phyloP scores from a whole-genome alignment of 37 sponge, comb jelly and placozoan species.

The Dysidea cf. avara region DNA sequence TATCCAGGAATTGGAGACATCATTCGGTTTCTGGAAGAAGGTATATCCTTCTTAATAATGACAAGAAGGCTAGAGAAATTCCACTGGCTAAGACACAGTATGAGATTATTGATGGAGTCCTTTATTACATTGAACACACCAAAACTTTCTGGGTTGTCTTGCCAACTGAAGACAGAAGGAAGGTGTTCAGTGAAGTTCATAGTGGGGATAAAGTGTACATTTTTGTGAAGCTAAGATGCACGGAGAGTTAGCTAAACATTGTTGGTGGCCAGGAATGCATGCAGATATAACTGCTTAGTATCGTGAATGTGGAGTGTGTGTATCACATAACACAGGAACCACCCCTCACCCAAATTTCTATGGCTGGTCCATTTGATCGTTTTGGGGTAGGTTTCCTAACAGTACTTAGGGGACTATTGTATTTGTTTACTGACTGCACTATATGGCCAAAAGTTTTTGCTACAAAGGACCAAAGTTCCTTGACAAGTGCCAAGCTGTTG shows the following conservation, averaged over 20 bases:
- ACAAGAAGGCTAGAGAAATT: constrained; percentile 12
- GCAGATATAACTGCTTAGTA: constrained; percentile 18
- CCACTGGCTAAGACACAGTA: neutral
- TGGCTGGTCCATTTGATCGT: too few species aligned
- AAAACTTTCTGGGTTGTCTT: constrained; percentile 7
- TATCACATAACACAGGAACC: neutral
- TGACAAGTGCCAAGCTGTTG: too few species aligned
- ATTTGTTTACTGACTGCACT: too few species aligned
- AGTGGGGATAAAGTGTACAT: constrained; percentile 13
- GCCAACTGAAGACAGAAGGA: constrained; percentile 1
- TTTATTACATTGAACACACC: constrained; percentile 10
- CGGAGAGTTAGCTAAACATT: constrained; percentile 8
- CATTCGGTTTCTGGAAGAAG: too few species aligned
- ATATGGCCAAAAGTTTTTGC: too few species aligned
- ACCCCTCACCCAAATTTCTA: too few species aligned
- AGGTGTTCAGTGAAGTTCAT: constrained; percentile 6
- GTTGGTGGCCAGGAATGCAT: constrained; percentile 51
- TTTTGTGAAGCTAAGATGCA: constrained; percentile 25
- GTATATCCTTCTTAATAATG: neutral
- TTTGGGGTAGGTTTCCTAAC: too few species aligned
- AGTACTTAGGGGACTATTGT: too few species aligned
- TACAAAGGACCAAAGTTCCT: too few species aligned
- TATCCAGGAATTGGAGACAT: too few species aligned
- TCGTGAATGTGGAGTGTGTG: constrained; percentile 21
- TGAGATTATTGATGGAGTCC: constrained; percentile 2